Conservation (phyloP, 2,888 invertebrate genomes). For the Apodemia hepburni region DNA sequence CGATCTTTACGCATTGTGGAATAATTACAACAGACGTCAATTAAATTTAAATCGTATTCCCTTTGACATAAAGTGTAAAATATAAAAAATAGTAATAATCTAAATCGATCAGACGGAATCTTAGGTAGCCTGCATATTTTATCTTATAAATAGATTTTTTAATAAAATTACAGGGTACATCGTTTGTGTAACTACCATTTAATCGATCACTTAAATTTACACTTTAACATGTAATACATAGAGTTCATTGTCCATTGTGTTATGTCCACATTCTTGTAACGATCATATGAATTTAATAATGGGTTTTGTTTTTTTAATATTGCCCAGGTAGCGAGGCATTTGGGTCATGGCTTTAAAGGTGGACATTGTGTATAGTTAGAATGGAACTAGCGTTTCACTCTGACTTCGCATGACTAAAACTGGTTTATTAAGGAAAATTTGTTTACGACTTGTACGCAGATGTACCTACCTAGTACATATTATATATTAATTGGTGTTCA, state of each 20-base stretch:
- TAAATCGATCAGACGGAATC: constrained; percentile 70
- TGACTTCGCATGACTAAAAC: background rate
- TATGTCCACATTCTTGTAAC: constrained; percentile 32
- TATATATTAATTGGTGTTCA: no score
- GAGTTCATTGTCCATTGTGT: constrained; percentile 54
- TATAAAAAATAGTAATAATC: constrained; percentile 60
- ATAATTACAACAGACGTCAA: constrained; percentile 51
- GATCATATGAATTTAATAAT: constrained; percentile 52
- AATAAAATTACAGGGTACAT: constrained; percentile 78
- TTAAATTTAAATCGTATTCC: constrained; percentile 61
- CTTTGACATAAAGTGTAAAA: background rate
- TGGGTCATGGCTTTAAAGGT: constrained; percentile 28
- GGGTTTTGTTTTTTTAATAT: constrained; percentile 55
- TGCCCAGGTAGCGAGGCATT: constrained; percentile 53
- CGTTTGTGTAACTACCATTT: constrained; percentile 62
- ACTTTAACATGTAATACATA: constrained; percentile 57
- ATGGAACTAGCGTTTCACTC: background rate
- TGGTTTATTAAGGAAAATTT: background rate
- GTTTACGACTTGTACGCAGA: no score
- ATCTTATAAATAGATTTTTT: constrained; percentile 80
- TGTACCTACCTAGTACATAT: no score
- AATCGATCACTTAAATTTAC: constrained; percentile 46
- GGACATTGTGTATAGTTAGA: constrained; percentile 11
- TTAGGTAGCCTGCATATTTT: constrained; percentile 77
- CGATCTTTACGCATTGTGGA: constrained; percentile 73